Conservation (phyloP, 1,140 invertebrate species). For the Diabrotica undecimpunctata region DNA sequence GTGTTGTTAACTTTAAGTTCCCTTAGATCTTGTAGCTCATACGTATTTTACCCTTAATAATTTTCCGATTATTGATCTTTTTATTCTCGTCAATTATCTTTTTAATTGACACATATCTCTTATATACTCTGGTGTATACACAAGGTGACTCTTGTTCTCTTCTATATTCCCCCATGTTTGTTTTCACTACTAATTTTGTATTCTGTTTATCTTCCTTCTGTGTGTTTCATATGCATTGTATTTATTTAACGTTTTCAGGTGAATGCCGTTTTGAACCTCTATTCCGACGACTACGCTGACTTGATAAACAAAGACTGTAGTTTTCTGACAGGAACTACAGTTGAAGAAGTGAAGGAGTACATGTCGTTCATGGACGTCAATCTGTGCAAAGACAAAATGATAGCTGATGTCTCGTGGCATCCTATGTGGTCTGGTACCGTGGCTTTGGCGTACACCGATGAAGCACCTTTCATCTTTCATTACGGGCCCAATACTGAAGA, state of each 20-base stretch:
- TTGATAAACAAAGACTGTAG: constrained; percentile 17
- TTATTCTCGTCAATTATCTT: no score
- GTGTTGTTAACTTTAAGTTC: no score
- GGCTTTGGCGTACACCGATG: constrained; percentile 60
- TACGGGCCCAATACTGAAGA: constrained; percentile 25
- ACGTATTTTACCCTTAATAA: no score
- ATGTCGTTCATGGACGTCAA: constrained; percentile 60
- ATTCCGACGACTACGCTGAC: constrained; percentile 58
- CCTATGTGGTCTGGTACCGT: constrained; percentile 62
- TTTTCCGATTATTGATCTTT: no score
- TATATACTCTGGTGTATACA: no score
- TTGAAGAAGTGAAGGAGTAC: constrained; percentile 55
- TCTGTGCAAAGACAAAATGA: constrained; percentile 57
- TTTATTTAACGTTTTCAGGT: constrained; percentile 44
- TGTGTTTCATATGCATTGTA: no score
- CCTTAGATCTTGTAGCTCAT: no score
- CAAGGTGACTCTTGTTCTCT: no score
- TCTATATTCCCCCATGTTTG: no score
- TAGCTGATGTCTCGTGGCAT: constrained; percentile 67
- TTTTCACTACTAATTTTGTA: no score
- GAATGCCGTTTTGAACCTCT: constrained; percentile 62
- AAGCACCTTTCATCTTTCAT: constrained; percentile 33
- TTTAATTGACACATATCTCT: no score
- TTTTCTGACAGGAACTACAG: constrained; percentile 11
- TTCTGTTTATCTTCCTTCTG: no score